phyloP scores from a whole-genome alignment of 1,140 invertebrate species.

The Nilaparvata lugens region DNA sequence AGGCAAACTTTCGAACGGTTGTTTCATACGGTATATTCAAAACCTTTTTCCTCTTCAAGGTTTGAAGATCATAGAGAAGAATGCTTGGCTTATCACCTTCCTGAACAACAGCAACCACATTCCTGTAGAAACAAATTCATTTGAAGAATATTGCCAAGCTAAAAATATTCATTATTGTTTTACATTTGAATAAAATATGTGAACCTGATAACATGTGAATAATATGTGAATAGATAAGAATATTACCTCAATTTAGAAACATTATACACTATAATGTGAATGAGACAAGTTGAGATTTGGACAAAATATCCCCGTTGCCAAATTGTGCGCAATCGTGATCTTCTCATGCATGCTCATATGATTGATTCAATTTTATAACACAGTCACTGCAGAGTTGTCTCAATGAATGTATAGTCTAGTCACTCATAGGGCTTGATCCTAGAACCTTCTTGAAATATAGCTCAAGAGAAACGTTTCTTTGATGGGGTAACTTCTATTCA shows the following conservation, averaged over 20 bases:
- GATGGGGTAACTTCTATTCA: too few species aligned
- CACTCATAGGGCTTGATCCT: too few species aligned
- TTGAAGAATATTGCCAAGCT: conserved; percentile 17
- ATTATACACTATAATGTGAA: not conserved
- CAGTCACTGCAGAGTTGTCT: too few species aligned
- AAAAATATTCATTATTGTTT: not conserved
- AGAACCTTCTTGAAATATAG: too few species aligned
- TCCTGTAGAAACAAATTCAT: conserved; percentile 39
- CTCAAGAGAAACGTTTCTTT: too few species aligned
- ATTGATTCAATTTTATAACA: too few species aligned
- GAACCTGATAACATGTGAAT: not conserved
- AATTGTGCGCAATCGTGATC: too few species aligned
- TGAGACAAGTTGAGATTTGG: too few species aligned
- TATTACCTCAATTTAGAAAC: not conserved
- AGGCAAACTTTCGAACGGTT: conserved; percentile 48
- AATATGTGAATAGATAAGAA: not conserved
- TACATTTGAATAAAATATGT: not conserved
- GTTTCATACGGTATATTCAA: conserved; percentile 45
- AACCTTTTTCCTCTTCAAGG: conserved; percentile 49
- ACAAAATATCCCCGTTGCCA: too few species aligned
- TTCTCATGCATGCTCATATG: too few species aligned
- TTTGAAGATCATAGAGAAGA: conserved; percentile 53
- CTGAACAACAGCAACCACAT: conserved; percentile 43
- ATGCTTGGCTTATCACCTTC: conserved; percentile 44
- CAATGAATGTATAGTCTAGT: too few species aligned